Evolutionary conservation across 2,113 vertebrate genomes (phyloP).

Genomic region (Scomber japonicus): DNA sequence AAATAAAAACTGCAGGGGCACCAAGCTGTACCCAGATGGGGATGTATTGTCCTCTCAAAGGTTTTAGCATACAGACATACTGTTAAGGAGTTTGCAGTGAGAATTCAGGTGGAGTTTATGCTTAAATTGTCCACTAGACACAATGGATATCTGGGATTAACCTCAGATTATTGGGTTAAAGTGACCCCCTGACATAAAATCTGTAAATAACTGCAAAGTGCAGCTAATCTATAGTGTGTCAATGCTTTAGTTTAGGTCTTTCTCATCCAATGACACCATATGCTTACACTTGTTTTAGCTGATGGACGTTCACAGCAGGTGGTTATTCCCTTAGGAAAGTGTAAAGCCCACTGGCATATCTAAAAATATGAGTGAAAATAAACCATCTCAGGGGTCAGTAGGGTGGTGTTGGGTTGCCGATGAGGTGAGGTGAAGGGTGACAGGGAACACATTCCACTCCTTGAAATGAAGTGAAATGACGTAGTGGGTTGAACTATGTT

Average conservation of each 20-base stretch:
- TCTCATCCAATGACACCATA: background rate
- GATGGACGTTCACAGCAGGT: conserved; percentile 56
- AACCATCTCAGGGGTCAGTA: conserved; percentile 53
- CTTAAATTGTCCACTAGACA: background rate
- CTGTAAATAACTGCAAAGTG: conserved; percentile 1
- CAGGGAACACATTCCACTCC: conserved; percentile 33
- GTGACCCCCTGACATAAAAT: conserved; percentile 21
- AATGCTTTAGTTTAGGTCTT: conserved; percentile 17
- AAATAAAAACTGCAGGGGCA: conserved; percentile 45
- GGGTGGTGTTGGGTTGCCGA: conserved; percentile 47
- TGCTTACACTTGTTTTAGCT: background rate
- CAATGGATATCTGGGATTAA: conserved; percentile 22
- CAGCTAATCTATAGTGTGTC: conserved; percentile 17
- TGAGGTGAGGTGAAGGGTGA: conserved; percentile 56
- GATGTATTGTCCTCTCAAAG: conserved; percentile 8
- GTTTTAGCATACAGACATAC: background rate
- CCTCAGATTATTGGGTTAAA: conserved; percentile 10
- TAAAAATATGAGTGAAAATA: conserved; percentile 71
- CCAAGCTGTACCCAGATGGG: conserved; percentile 11
- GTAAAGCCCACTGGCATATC: conserved; percentile 57
- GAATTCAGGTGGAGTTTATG: background rate
- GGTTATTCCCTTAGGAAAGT: conserved; percentile 34
- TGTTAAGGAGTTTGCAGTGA: background rate
- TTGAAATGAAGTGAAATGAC: conserved; percentile 44
- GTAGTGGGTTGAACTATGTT: conserved; percentile 28